Percentiles rank a stretch among this genome's conserved stretches.
phyloP scores from a whole-genome alignment of 2,113 vertebrate genomes.

The Pontoporia blainvillei region DNA sequence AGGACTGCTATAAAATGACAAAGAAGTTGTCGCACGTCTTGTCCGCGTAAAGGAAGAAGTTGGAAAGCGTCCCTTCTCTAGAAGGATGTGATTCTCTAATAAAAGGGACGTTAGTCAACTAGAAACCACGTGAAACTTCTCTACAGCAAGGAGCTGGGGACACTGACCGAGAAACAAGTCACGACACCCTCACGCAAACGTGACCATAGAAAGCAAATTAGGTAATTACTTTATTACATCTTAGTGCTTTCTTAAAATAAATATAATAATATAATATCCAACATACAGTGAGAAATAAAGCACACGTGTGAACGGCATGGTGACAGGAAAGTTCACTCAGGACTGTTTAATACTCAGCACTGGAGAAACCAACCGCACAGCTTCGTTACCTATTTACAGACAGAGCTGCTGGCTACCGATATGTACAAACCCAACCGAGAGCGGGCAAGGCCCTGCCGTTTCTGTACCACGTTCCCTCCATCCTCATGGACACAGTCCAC shows the following conservation, averaged over 20 bases:
- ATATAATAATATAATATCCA: constrained; percentile 84
- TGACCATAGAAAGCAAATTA: constrained; percentile 69
- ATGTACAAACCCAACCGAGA: constrained; percentile 36
- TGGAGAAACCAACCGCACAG: constrained; percentile 85
- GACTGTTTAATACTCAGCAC: constrained; percentile 73
- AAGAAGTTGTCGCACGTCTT: fast-evolving
- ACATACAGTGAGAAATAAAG: constrained; percentile 84
- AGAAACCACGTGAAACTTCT: background rate
- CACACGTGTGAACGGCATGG: constrained; percentile 82
- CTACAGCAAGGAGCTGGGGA: background rate
- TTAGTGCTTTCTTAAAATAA: constrained; percentile 92
- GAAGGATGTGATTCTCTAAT: fast-evolving
- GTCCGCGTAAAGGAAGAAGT: background rate
- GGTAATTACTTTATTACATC: constrained; percentile 87
- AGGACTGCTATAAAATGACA: too few relatives aligned
- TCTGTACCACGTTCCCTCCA: background rate
- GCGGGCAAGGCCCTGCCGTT: background rate
- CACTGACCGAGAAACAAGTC: background rate
- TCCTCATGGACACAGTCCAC: background rate
- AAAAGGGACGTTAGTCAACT: fast-evolving
- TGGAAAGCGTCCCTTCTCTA: background rate
- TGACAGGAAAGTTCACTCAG: constrained; percentile 80
- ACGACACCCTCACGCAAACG: constrained; percentile 53
- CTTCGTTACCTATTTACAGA: constrained; percentile 71
- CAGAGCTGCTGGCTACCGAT: constrained; percentile 74